Conservation (phyloP, 2,113 vertebrate genomes). For the Tragulus kanchil region DNA sequence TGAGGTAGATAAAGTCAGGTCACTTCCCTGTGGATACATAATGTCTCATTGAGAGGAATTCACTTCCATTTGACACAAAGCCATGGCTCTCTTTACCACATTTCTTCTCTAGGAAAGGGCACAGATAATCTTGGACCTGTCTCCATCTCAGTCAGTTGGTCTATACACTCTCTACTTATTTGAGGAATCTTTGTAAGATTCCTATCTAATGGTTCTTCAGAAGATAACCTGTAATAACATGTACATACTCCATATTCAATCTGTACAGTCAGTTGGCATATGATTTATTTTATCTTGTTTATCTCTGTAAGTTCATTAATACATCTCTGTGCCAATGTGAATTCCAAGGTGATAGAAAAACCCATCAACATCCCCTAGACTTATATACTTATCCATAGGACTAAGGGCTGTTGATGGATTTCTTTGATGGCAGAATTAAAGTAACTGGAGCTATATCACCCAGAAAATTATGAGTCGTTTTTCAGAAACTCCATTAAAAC, state of each 20-base stretch:
- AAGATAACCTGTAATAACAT: background rate
- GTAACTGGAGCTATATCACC: accelerated
- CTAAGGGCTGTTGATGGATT: background rate
- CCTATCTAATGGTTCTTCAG: background rate
- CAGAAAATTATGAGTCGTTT: background rate
- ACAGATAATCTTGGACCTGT: background rate
- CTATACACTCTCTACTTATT: background rate
- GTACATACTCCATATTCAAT: background rate
- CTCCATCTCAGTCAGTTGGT: background rate
- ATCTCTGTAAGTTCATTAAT: background rate
- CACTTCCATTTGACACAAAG: background rate
- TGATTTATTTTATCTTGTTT: background rate
- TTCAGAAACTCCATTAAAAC: background rate
- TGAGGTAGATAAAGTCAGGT: background rate
- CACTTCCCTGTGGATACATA: background rate
- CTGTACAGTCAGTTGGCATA: background rate
- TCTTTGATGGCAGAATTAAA: background rate
- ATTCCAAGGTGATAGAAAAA: background rate
- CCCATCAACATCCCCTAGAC: background rate
- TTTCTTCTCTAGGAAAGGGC: background rate
- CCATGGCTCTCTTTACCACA: background rate
- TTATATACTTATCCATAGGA: background rate
- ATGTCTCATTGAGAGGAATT: background rate
- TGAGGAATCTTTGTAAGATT: background rate
- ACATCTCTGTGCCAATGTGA: background rate